These are phyloP conservation scores for Apostichopus japonicus DNA, from an alignment of 35 echinoderm and acorn worm genomes.

Conservation along the genomic window DNA sequence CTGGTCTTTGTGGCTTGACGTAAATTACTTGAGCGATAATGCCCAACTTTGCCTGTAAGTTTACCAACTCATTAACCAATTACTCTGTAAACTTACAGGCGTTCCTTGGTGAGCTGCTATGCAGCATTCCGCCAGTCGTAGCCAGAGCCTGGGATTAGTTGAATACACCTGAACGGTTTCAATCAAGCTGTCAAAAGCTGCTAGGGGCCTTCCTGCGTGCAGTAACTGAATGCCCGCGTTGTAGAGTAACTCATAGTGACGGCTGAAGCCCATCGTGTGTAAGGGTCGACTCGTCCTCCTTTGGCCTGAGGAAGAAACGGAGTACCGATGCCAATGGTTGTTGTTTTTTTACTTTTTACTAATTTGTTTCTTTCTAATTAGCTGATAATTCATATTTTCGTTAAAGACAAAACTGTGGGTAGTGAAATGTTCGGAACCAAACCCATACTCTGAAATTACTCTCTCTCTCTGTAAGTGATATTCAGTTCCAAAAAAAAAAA, in stretches of 20 bases:
- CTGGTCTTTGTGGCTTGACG: too few relatives aligned
- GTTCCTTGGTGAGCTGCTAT: conserved; percentile 78
- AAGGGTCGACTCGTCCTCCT: conserved; percentile 73
- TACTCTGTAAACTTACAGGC: conserved; percentile 43
- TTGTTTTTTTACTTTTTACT: too few relatives aligned
- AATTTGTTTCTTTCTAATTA: too few relatives aligned
- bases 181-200: conserved; percentile 95
- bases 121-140: conserved; percentile 95
- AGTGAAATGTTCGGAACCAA: too few relatives aligned
- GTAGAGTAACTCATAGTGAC: conserved; percentile 85
- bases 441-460: too few relatives aligned
- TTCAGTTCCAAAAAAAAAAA: too few relatives aligned
- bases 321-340: neutral
- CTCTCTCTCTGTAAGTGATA: too few relatives aligned
- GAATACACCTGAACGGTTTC: conserved; percentile 95
- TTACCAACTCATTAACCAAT: too few relatives aligned
- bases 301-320: conserved; percentile 28
- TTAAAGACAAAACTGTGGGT: too few relatives aligned
- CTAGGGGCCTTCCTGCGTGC: conserved; percentile 86
- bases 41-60: too few relatives aligned
- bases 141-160: conserved; percentile 88
- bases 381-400: too few relatives aligned
- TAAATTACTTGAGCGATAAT: too few relatives aligned
- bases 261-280: conserved; percentile 85
- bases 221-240: conserved; percentile 90